Evolutionary conservation across 2,113 vertebrate genomes (phyloP), one percentile per base, ranked within the genome.

Genomic region (Oryzias woworae): DNA sequence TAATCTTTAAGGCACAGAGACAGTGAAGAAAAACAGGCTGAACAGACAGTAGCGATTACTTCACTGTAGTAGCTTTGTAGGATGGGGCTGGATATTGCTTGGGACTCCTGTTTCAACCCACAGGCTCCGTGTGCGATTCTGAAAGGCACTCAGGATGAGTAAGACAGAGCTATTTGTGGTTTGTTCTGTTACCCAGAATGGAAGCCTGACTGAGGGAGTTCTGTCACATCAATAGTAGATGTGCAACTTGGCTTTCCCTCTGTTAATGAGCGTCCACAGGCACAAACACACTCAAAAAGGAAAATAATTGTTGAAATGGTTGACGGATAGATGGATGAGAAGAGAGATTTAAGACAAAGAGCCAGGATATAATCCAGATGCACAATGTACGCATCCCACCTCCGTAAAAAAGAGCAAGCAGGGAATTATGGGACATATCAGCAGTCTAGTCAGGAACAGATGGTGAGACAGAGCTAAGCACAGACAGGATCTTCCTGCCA

Each of bases 371-470:
- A 66, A 70, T 69, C 58, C 52, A 71, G 52, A 72, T 64, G 71
- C 41, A 84, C 69, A 53, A 71, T 28, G 18, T 66, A 47, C 63
- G 66, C 65, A 67, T 73, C 71, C 64, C 62, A 85, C 72, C 66
- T 55, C 71, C 71, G 63, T 53, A 61, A 69, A 58, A 44, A 62
- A 50, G 63, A 63, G 80, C 3, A 20, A 75, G 78, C 77, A 86
- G 84, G 88, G 85, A 85, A 80, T 88, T 86, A 81, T 84, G 75
- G 79, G 82, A 81, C 70, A 73, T 85, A 84, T 76, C 82, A 88
- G 85, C 82, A 68, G 80, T 84, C 82, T 75, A 66, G 77, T 85
- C 79, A 76, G 73, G 83, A 91, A 82, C 89, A 91, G 88, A 91
- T 91, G 90, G 89, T 78, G 78, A 82, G 87, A 85, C 77, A 61